Evolutionary conservation across 1,140 invertebrate species (phyloP), one percentile per base, ranked within the genome.

Genomic region (Drosophila guanche): DNA sequence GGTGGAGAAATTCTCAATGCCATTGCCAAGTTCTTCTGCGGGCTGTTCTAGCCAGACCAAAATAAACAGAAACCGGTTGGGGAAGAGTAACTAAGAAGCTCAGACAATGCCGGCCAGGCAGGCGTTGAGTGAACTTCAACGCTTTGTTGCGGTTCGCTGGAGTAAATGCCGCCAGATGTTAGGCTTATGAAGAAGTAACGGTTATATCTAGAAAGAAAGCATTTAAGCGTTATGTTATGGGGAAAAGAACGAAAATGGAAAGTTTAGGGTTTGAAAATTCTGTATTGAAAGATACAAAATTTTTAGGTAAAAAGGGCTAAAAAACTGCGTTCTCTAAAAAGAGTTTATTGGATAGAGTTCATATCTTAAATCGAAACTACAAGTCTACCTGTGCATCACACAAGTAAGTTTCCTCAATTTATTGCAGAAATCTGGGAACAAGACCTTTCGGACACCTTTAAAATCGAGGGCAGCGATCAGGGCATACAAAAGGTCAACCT

Each of bases 401-500:
- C 10, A 66, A n/a, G 29, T 37, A n/a, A 70, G 41, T 46, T 48
- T 45, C 27, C 7, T 25, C 29, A 14, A 7, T 37, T 40, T 27
- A 5, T 86, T 83, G 6, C 88, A 90, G 92, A 93, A 74, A 91
- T 93, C 51, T 94, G 93, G 92, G 89, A 93, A 61, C 91, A 93
- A 65, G 92, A 94, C 74, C 68, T 94, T 27, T 91, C 92, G 42
- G 90, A 92, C 58, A 92, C 93, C 42, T 93, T 94, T 86, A 90
- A 92, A 63, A 93, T 94, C n/a, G 93, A 93, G 51, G 90, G 92
- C 45, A 91, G 93, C n/a, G 92, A 92, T 40, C 89, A 93, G 48
- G 93, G 93, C 4, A 93, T 93, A 61, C 92, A 93, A 73, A 91
- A 89, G 48, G 93, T 94, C 0, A 92, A 92, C 58, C 76, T 94